Percentiles rank a stretch among this genome's conserved stretches.
Evolutionary conservation across 2,888 invertebrate genomes (phyloP).

Genomic region (Calephelis perditalis): DNA sequence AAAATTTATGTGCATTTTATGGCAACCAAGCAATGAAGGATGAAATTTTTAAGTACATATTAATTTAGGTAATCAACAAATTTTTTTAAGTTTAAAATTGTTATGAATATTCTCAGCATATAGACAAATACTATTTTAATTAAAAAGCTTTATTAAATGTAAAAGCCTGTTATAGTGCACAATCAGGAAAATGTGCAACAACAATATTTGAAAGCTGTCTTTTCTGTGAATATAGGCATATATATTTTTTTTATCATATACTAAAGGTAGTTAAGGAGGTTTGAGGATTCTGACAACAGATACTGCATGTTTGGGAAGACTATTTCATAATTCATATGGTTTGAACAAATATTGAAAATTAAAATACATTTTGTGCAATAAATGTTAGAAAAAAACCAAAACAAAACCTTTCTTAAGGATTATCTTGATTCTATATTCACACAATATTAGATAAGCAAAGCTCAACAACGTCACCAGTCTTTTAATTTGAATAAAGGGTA

Average conservation of each 20-base stretch:
- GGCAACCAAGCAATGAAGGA: conserved; percentile 33
- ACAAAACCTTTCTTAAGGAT: background rate
- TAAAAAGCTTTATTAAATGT: conserved; percentile 57
- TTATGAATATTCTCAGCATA: conserved; percentile 53
- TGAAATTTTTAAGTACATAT: conserved; percentile 43
- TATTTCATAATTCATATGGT: background rate
- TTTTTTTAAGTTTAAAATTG: conserved; percentile 30
- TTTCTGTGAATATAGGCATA: conserved; percentile 19
- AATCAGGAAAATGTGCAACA: conserved; percentile 64
- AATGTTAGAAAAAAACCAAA: conserved; percentile 8
- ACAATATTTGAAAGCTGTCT: conserved; percentile 55
- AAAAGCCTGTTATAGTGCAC: conserved; percentile 63
- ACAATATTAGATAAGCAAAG: conserved; percentile 5
- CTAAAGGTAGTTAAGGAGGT: background rate
- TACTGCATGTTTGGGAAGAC: background rate
- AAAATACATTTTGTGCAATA: conserved; percentile 6
- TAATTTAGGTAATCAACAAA: conserved; percentile 27
- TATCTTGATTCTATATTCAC: background rate
- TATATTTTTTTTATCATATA: conserved; percentile 10
- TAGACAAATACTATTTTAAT: conserved; percentile 50
- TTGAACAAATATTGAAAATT: background rate
- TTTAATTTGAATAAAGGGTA: conserved; percentile 4
- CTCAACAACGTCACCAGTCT: conserved; percentile 9
- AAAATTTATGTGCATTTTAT: conserved; percentile 35
- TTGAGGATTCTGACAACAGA: background rate